Percentiles rank a stretch among this genome's conserved stretches.
Conservation (phyloP, 2,797 vertebrate species). For the Peromyscus aztecus region DNA sequence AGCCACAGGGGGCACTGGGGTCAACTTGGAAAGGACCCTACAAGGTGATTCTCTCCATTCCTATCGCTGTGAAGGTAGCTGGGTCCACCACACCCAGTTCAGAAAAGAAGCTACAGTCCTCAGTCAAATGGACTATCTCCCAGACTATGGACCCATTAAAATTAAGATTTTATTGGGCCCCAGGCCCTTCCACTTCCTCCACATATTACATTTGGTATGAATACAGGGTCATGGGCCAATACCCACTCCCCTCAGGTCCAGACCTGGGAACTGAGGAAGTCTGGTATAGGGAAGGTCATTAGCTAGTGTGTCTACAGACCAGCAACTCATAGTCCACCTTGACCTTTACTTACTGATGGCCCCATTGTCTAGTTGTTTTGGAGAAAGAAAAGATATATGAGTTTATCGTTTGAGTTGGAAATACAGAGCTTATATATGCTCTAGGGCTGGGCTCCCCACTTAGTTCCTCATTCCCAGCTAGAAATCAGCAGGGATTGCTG, state of each 20-base stretch:
- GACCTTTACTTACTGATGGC: not conserved
- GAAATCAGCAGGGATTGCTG: not conserved
- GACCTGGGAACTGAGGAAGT: not conserved
- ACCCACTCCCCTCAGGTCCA: not conserved
- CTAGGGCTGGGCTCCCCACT: not conserved
- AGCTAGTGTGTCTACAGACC: not conserved
- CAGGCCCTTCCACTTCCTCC: too few species aligned
- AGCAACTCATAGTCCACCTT: not conserved
- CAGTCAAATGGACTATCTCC: too few species aligned
- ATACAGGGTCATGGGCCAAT: not conserved
- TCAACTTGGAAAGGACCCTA: too few species aligned
- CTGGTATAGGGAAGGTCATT: not conserved
- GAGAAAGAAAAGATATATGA: not conserved
- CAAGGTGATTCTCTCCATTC: too few species aligned
- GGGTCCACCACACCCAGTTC: too few species aligned
- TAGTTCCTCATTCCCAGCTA: not conserved
- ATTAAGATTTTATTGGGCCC: too few species aligned
- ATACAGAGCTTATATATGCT: not conserved
- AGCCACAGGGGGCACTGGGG: not conserved
- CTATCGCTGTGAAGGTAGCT: too few species aligned
- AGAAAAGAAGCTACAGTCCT: too few species aligned
- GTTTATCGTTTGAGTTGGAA: not conserved
- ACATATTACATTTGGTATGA: too few species aligned
- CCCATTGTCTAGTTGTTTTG: not conserved
- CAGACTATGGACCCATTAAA: too few species aligned